phyloP scores from a whole-genome alignment of 2,888 invertebrate genomes.

The Brachycybe producta region DNA sequence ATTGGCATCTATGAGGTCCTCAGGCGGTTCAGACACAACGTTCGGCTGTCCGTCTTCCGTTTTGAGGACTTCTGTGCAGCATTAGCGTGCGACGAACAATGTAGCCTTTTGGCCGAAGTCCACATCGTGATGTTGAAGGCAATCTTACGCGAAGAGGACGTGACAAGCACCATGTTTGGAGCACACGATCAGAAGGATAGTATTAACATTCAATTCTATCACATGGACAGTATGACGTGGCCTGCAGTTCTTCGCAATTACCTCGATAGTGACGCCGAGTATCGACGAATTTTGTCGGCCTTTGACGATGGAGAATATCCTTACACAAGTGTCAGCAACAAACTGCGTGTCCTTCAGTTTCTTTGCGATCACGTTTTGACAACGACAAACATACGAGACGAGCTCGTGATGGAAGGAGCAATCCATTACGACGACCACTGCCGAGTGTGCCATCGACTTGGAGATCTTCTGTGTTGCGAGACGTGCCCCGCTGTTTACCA shows the following conservation, averaged over 20 bases:
- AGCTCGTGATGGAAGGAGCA: conserved; percentile 77
- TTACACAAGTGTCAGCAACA: conserved; percentile 63
- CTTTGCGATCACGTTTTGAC: conserved; percentile 88
- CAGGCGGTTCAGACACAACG: conserved; percentile 69
- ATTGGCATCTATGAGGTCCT: conserved; percentile 89
- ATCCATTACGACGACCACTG: conserved; percentile 89
- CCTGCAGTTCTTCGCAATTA: conserved; percentile 80
- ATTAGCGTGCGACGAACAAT: conserved; percentile 80
- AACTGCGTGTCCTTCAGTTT: conserved; percentile 71
- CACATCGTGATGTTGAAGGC: conserved; percentile 89
- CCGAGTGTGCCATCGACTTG: conserved; percentile 77
- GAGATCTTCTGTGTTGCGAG: conserved; percentile 92
- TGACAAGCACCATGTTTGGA: conserved; percentile 87
- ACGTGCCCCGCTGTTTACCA: conserved; percentile 97
- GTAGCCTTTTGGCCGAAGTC: conserved; percentile 76
- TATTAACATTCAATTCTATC: conserved; percentile 80
- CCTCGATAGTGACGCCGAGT: conserved; percentile 66
- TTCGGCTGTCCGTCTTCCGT: conserved; percentile 81
- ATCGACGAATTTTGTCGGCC: conserved; percentile 31
- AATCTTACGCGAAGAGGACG: conserved; percentile 80
- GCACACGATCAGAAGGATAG: conserved; percentile 95
- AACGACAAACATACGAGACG: conserved; percentile 83
- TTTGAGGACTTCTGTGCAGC: conserved; percentile 96
- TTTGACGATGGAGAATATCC: conserved; percentile 44
- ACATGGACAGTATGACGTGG: conserved; percentile 93